Evolutionary conservation across 2,797 vertebrate genomes (phyloP).

Genomic region (Ataeniobius toweri): DNA sequence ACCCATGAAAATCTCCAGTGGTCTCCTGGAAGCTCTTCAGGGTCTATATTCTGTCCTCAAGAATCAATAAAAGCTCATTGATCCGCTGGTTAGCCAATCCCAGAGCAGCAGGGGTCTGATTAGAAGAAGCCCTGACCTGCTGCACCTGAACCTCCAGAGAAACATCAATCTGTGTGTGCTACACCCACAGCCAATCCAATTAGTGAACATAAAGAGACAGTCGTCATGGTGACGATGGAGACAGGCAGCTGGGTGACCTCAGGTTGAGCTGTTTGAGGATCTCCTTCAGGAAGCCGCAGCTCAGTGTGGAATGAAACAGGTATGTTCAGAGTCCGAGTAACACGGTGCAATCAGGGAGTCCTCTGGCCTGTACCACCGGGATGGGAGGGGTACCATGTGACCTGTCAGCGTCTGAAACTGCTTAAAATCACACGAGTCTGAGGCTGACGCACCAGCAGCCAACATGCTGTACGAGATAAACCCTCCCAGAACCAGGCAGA

Average conservation of each 20-base stretch:
- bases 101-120: background rate
- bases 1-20: background rate
- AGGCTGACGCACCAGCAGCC: background rate
- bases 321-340: constrained; percentile 2
- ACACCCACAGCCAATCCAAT: constrained; percentile 42
- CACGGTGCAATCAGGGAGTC: background rate
- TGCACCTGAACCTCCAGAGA: constrained; percentile 9
- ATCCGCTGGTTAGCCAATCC: constrained; percentile 2
- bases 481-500: background rate
- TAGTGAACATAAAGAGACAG: constrained; percentile 29
- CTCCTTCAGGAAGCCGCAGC: background rate
- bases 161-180: background rate
- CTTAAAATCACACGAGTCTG: background rate
- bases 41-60: background rate
- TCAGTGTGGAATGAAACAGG: background rate
- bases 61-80: background rate
- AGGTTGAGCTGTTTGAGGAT: constrained; percentile 4
- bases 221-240: constrained; percentile 27
- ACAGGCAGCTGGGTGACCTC: constrained; percentile 38
- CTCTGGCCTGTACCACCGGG: too few relatives aligned
- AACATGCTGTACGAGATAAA: background rate
- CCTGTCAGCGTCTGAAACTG: background rate
- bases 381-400: background rate
- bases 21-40: background rate
- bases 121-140: constrained; percentile 3